Evolutionary conservation across 2,113 vertebrate species (phyloP).

Genomic region (Halcyon senegalensis): DNA sequence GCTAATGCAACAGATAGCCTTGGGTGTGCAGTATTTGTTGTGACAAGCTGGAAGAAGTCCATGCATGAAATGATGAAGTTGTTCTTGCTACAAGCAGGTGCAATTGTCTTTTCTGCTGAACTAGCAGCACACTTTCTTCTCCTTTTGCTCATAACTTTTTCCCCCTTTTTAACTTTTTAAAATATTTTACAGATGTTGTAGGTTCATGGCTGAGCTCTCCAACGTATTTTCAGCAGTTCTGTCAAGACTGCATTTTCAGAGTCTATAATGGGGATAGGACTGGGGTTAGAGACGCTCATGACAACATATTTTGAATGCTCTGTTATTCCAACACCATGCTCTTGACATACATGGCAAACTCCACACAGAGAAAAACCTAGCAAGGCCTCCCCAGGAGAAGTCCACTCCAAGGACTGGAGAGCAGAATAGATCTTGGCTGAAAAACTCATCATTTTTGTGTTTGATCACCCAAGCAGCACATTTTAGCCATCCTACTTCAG

Average conservation of each 20-base stretch:
- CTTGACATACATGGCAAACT: not conserved
- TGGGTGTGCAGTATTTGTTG: constrained; percentile 4
- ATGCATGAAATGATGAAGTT: not conserved
- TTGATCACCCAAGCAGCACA: not conserved
- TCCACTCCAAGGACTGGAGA: not conserved
- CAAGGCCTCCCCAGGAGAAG: not conserved
- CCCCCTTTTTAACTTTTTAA: not conserved
- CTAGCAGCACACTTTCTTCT: not conserved
- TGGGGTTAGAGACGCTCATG: not conserved
- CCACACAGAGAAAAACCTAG: not conserved
- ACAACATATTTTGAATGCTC: not conserved
- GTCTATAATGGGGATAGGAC: too few species aligned
- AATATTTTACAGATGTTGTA: constrained; percentile 12
- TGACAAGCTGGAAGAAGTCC: constrained; percentile 39
- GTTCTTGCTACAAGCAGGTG: constrained; percentile 27
- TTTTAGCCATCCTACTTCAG: not conserved
- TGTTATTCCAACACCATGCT: not conserved
- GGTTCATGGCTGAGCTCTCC: not conserved
- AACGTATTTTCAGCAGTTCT: not conserved
- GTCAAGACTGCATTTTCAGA: not conserved
- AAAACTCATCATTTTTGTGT: not conserved
- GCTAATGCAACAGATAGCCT: constrained; percentile 36
- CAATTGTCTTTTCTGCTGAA: constrained; percentile 24
- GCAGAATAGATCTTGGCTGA: not conserved
- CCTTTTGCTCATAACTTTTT: not conserved